Conservation (phyloP, 2,113 vertebrate genomes). For the Eulemur macaco region DNA sequence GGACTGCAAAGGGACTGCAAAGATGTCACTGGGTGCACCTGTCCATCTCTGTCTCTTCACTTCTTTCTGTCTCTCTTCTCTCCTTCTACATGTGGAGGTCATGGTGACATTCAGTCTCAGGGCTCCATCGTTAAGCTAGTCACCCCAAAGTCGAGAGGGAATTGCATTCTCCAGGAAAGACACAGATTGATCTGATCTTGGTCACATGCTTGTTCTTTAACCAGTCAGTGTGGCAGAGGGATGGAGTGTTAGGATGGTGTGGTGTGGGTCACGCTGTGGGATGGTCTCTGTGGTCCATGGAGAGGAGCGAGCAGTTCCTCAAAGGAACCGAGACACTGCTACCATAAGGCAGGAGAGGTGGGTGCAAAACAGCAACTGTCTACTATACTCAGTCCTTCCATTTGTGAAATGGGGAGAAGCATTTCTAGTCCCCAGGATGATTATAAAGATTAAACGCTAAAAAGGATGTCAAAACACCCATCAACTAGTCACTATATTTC, state of each 20-base stretch:
- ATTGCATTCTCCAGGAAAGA: neutral
- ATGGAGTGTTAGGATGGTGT: neutral
- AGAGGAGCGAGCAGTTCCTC: neutral
- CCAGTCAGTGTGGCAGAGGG: neutral
- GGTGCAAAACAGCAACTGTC: neutral
- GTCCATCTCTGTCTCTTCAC: neutral
- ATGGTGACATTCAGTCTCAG: neutral
- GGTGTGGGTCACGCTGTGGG: neutral
- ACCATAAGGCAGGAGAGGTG: neutral
- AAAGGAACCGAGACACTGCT: neutral
- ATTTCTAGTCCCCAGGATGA: neutral
- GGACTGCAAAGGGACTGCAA: neutral
- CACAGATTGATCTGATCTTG: neutral
- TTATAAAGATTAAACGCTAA: neutral
- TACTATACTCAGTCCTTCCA: neutral
- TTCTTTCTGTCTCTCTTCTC: neutral
- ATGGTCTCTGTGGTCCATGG: neutral
- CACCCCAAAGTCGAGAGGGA: neutral
- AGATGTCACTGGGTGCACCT: neutral
- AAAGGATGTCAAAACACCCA: neutral
- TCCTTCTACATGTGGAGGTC: neutral
- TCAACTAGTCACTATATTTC: fast-evolving
- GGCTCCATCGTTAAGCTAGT: neutral
- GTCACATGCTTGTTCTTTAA: neutral
- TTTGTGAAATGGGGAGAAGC: neutral